phyloP scores from a whole-genome alignment of 2,113 vertebrate species.

The Casuarius casuarius region DNA sequence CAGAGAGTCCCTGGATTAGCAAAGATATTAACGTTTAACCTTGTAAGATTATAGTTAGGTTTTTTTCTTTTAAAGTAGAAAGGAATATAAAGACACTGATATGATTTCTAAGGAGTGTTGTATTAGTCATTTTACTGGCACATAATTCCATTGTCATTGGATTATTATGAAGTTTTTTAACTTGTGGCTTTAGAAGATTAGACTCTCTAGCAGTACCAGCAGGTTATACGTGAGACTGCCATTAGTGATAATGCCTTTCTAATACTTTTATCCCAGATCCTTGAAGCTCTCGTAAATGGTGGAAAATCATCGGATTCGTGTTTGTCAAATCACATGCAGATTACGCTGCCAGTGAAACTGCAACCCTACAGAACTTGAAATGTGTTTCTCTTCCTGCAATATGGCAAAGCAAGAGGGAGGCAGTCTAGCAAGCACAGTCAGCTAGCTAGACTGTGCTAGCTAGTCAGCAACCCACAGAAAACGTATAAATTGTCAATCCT shows the following conservation, averaged over 20 bases:
- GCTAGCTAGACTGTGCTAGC: no score
- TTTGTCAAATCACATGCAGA: not conserved
- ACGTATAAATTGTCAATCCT: not conserved
- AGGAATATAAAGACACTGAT: not conserved
- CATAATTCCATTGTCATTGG: not conserved
- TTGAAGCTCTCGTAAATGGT: not conserved
- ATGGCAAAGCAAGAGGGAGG: not conserved
- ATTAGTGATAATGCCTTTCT: not conserved
- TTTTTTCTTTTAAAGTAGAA: not conserved
- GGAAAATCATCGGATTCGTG: not conserved
- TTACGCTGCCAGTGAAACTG: not conserved
- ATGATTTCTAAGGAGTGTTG: not conserved
- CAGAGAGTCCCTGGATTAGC: not conserved
- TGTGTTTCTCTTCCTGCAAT: not conserved
- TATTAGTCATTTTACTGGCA: not conserved
- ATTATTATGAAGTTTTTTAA: not conserved
- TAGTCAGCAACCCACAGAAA: not conserved
- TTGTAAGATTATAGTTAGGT: not conserved
- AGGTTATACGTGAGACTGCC: not conserved
- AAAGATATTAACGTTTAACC: slow-evolving; percentile 21
- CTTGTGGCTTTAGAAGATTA: not conserved
- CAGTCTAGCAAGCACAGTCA: not conserved
- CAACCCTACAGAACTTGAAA: not conserved
- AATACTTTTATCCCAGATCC: not conserved
- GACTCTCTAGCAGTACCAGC: not conserved